Evolutionary conservation across 2,113 vertebrate species (phyloP).

Genomic region (Silurus meridionalis): DNA sequence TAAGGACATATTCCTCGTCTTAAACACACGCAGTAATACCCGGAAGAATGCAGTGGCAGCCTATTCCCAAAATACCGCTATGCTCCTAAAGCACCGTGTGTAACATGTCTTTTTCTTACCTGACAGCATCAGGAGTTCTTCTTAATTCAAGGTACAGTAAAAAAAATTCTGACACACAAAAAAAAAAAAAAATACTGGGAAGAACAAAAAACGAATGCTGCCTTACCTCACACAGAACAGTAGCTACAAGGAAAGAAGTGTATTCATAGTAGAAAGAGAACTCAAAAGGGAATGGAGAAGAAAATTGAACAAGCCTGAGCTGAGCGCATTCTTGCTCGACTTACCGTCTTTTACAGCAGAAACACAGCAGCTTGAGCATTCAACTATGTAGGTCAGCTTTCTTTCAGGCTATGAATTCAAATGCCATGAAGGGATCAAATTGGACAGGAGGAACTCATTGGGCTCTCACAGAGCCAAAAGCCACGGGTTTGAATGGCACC

Average conservation of each 20-base stretch:
- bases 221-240: background rate
- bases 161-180: background rate
- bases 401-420: slow-evolving; percentile 37
- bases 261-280: background rate
- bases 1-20: no score
- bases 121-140: slow-evolving; percentile 16
- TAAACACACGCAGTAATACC: no score
- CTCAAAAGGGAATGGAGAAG: background rate
- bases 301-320: slow-evolving; percentile 12
- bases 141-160: background rate
- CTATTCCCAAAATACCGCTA: no score
- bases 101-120: no score
- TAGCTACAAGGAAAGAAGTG: background rate
- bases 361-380: slow-evolving; percentile 32
- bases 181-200: background rate
- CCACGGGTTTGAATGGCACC: slow-evolving; percentile 33
- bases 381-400: slow-evolving; percentile 44
- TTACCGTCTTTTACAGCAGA: slow-evolving; percentile 24
- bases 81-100: no score
- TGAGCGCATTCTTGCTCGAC: slow-evolving; percentile 6
- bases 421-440: slow-evolving; percentile 26
- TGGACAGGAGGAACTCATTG: background rate
- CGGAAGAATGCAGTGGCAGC: no score
- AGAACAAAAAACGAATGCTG: background rate
- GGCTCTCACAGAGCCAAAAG: background rate